Evolutionary conservation across 2,888 invertebrate genomes (phyloP), one percentile per base, ranked within the genome.

Genomic region (Stratiomys singularior): DNA sequence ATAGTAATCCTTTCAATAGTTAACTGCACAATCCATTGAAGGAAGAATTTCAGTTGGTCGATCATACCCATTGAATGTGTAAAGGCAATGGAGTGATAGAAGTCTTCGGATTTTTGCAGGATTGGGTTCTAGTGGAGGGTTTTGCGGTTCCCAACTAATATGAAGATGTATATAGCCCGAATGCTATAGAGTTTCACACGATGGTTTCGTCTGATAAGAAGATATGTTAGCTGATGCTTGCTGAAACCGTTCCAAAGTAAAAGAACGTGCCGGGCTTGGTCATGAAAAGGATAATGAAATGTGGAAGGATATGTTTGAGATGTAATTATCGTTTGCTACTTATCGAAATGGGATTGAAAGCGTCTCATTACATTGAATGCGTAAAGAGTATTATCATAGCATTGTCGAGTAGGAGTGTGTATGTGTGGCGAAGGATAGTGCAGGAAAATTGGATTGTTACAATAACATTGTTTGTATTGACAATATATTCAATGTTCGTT

Each of bases 241-340:
- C 9, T 37, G 37, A 37, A 60, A 25, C 18, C 23, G 13, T 4
- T 23, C 23, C 21, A 25, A 1, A 21, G 23, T 15, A 25, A 25
- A 60, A 60, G 1, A 37, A 60, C 60, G 60, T 60, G 60, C 60
- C 13, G 13, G 60, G 23, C n/a, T 25, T 21, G 60, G 9, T 60
- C 25, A 25, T 64, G 18, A 23, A 67, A 44, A 67, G 72, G 72
- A 72, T 56, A 52, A 72, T 72, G 72, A 72, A 72, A 72, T 52
- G 72, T 56, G 52, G 23, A 72, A 72, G 72, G 72, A 28, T 71
- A 46, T 56, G 72, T 72, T 72, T 52, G 56, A 21, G 28, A 27
- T 56, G 28, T 56, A 72, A 72, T 72, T 72, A 52, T 72, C 56
- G 72, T 28, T 72, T 52, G 44, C 44, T 67, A 37, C 44, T 23